Base-by-base conservation (phyloP, 2,888 invertebrate species). In the Gymnocheta viridis region DNA sequence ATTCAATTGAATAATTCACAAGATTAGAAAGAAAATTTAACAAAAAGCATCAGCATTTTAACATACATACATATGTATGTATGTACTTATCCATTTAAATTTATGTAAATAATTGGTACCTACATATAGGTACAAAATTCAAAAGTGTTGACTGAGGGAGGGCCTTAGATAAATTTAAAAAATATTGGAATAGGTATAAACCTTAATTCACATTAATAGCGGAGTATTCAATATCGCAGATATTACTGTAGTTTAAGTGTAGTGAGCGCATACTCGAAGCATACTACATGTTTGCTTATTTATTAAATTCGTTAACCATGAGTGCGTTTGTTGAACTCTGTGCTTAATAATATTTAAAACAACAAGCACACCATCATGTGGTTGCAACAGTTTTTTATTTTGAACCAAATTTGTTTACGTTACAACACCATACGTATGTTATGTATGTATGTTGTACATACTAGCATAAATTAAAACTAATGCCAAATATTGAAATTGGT, bases 281-380 rank as follows among this genome's bases (percentile, higher is more conserved):
- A 51, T 29, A 29, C n/a, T n/a, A n/a, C n/a, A n/a, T n/a, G n/a
- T 51, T 38, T 51, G 19, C 24, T 67, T 47, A 56, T 51, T 74
- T 38, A 81, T 69, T 74, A 81, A 82, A 70, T 76, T 47, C 24
- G 76, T 24, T 76, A 76, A 47, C 76, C 76, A 82, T 82, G 82
- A 77, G 49, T 70, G 56, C 64, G 82, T 82, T 77, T 82, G 41
- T 82, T 82, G 76, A 82, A 82, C 82, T 69, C 70, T 74, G 58
- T 38, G 54, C 27, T 80, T 74, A 74, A 62, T 74, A 66, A 60
- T 22, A 58, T 51, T 49, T 41, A 66, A 66, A 76, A 51, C n/a
- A 54, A 54, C 14, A 56, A 56, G 17, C 9, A 51, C 58, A 41
- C 10, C 7, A n/a, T 56, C 32, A 66, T 66, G 44, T 35, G 32